phyloP scores from a whole-genome alignment of 2,113 vertebrate genomes.

The Lichenostomus cassidix region DNA sequence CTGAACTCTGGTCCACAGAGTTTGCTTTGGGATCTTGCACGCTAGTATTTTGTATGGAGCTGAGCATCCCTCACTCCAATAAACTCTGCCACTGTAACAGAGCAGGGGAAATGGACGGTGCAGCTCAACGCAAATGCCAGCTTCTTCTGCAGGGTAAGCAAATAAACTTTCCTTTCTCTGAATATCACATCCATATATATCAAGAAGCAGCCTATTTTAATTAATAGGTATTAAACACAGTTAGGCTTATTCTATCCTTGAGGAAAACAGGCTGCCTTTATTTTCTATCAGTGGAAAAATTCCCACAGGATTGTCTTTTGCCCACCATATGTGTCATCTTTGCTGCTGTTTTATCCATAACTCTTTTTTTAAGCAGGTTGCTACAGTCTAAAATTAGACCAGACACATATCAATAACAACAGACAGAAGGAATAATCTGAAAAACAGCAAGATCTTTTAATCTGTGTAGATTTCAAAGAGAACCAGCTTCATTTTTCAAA shows the following conservation, averaged over 20 bases:
- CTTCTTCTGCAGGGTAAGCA: not conserved
- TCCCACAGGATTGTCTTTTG: not conserved
- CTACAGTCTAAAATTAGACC: not conserved
- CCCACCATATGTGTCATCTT: not conserved
- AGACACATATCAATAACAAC: not conserved
- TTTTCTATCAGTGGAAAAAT: not conserved
- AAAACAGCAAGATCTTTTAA: not conserved
- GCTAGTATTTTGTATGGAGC: not conserved
- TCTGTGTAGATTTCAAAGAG: not conserved
- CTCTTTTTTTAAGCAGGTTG: not conserved
- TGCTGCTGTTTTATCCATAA: not conserved
- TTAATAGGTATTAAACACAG: not conserved
- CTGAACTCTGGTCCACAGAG: not conserved
- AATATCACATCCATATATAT: not conserved
- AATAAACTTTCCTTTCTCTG: not conserved
- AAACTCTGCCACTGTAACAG: not conserved
- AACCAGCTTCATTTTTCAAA: not conserved
- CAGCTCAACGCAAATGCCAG: not conserved
- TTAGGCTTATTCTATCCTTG: not conserved
- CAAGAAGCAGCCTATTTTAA: not conserved
- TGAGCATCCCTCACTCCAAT: not conserved
- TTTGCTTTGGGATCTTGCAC: not conserved
- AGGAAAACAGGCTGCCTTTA: not conserved
- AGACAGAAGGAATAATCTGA: not conserved
- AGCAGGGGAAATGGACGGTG: not conserved